A percentile compares a stretch with the other conserved stretches of the same genome.
Conservation (phyloP, 2,113 vertebrate genomes). For the Athene noctua region DNA sequence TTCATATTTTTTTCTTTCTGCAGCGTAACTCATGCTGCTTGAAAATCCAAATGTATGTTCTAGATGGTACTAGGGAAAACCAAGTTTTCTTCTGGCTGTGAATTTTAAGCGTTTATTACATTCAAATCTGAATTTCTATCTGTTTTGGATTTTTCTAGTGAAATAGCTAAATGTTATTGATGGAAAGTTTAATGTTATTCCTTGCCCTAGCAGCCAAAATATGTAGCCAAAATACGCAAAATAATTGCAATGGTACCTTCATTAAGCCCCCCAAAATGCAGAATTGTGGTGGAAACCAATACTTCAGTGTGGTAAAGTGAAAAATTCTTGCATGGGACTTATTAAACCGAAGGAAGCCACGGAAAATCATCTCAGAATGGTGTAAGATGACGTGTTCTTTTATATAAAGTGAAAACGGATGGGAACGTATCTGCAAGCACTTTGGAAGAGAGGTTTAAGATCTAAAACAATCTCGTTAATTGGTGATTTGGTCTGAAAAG, state of each 20-base stretch:
- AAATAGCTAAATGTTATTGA: background rate
- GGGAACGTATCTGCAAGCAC: background rate
- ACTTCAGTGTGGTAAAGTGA: background rate
- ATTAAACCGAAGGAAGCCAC: background rate
- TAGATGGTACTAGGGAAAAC: background rate
- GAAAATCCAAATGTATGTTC: background rate
- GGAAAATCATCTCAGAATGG: background rate
- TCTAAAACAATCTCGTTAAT: background rate
- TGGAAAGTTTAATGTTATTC: background rate
- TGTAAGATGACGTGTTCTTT: background rate
- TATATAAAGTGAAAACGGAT: background rate
- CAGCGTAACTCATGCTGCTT: background rate
- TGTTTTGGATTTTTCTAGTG: background rate
- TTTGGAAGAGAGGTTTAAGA: background rate
- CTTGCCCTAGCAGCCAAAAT: background rate
- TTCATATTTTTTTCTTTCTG: background rate
- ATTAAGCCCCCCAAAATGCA: background rate
- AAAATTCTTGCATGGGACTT: background rate
- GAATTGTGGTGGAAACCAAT: background rate
- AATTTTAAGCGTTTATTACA: background rate
- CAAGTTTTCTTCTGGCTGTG: background rate
- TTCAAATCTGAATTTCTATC: background rate
- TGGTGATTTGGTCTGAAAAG: slow-evolving; percentile 17
- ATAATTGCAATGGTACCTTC: background rate
- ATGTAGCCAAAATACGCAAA: background rate